Evolutionary conservation across 2,797 vertebrate species (phyloP).

Genomic region (Neosalanx taihuensis): DNA sequence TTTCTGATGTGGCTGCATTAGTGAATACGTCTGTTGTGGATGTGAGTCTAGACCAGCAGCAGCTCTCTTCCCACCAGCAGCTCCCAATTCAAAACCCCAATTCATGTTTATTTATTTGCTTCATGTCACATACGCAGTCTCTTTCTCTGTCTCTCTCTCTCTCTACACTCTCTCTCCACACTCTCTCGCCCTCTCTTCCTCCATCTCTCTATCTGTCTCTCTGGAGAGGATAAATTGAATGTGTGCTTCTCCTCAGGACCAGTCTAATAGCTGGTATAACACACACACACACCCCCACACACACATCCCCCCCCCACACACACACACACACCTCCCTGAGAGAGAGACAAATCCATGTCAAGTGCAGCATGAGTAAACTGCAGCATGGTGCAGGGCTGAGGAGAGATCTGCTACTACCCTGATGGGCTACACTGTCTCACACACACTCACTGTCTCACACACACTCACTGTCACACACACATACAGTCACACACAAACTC

Average conservation of each 20-base stretch:
- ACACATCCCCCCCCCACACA: no score
- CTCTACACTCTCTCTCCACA: background rate
- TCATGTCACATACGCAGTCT: conserved; percentile 23
- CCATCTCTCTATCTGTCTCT: conserved; percentile 16
- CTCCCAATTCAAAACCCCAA: conserved; percentile 34
- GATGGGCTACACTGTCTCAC: conserved; percentile 10
- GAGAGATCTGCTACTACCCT: background rate
- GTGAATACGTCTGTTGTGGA: conserved; percentile 21
- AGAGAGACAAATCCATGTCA: conserved; percentile 20
- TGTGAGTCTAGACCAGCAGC: conserved; percentile 17
- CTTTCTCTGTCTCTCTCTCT: background rate
- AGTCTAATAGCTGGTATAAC: conserved; percentile 20
- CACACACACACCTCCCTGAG: conserved; percentile 17
- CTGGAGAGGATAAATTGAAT: conserved; percentile 41
- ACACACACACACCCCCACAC: conserved; percentile 5
- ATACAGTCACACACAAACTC: background rate
- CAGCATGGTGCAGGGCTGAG: conserved; percentile 2
- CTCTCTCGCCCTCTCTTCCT: background rate
- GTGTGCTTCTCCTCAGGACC: conserved; percentile 24
- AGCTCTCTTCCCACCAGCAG: conserved; percentile 1
- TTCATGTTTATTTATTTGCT: conserved; percentile 46
- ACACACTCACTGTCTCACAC: conserved; percentile 13
- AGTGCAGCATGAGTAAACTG: conserved; percentile 25
- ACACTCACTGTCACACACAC: conserved; percentile 2
- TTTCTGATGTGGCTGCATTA: conserved; percentile 45